Conservation (phyloP, 2,113 vertebrate species). For the Myotis lucifugus region DNA sequence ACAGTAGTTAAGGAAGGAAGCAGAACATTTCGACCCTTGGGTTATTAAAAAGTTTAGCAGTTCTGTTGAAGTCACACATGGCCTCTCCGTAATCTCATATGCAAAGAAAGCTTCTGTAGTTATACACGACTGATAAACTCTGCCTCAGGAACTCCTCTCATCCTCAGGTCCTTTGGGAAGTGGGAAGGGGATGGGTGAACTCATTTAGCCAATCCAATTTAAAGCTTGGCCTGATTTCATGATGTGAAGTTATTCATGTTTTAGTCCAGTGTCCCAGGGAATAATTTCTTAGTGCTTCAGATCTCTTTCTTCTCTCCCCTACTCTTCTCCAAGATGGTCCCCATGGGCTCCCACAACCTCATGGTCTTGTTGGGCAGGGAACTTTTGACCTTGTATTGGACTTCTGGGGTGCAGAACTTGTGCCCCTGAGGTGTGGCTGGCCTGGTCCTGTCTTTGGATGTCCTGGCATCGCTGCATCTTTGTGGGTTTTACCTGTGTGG, state of each 20-base stretch:
- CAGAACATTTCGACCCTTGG: not conserved
- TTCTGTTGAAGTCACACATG: not conserved
- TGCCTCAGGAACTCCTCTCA: not conserved
- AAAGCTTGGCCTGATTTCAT: not conserved
- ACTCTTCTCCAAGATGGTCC: not conserved
- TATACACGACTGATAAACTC: not conserved
- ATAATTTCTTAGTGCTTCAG: not conserved
- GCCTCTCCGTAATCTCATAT: not conserved
- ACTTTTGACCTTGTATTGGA: not conserved
- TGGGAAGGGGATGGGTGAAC: not conserved
- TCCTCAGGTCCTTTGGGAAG: not conserved
- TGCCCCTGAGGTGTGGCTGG: too few species aligned
- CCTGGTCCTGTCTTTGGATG: not conserved
- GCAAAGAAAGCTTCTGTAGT: not conserved
- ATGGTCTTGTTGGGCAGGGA: not conserved
- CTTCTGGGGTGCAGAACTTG: not conserved
- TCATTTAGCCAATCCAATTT: not conserved
- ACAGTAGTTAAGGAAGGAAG: not conserved
- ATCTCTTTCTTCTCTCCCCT: not conserved
- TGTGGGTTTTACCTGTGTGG: not conserved
- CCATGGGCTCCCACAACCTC: not conserved
- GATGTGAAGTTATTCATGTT: not conserved
- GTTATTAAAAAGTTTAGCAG: not conserved
- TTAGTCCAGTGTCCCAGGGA: not conserved
- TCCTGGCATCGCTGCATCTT: not conserved